These are phyloP conservation scores for Neotoma lepida DNA, from an alignment of 2,113 vertebrate species.

Conservation along the genomic window DNA sequence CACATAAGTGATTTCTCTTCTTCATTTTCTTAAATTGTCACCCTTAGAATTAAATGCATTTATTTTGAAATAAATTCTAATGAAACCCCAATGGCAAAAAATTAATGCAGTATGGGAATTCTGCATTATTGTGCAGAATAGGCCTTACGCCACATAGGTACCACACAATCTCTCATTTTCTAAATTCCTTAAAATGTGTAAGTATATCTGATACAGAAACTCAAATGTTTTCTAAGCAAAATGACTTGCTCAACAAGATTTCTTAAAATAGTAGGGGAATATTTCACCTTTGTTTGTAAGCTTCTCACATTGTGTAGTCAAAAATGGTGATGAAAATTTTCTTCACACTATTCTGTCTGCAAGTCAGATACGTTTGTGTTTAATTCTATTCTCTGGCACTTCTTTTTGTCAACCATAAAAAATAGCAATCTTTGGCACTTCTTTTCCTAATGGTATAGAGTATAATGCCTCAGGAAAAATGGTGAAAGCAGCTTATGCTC, in stretches of 20 bases:
- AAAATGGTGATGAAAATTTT: slow-evolving; percentile 45
- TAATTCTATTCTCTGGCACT: slow-evolving; percentile 33
- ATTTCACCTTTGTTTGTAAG: slow-evolving; percentile 55
- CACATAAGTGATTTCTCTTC: background rate
- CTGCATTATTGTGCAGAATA: no score
- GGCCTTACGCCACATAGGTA: background rate
- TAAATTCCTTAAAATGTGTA: slow-evolving; percentile 21
- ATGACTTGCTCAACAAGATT: background rate
- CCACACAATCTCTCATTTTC: background rate
- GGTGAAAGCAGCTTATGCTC: background rate
- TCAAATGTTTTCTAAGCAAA: slow-evolving; percentile 36
- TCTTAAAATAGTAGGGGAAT: slow-evolving; percentile 60
- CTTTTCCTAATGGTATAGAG: background rate
- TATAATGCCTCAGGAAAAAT: background rate
- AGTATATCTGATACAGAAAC: slow-evolving; percentile 17
- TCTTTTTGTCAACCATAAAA: slow-evolving; percentile 28
- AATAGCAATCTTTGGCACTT: background rate
- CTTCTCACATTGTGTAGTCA: slow-evolving; percentile 46
- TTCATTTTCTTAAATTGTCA: background rate
- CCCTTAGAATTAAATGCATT: background rate
- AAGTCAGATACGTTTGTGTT: slow-evolving; percentile 28
- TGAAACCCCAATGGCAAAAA: background rate
- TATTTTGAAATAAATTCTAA: background rate
- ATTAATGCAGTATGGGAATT: background rate
- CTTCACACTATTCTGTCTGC: slow-evolving; percentile 31